phyloP scores from a whole-genome alignment of 2,888 invertebrate species.

The Myathropa florea region DNA sequence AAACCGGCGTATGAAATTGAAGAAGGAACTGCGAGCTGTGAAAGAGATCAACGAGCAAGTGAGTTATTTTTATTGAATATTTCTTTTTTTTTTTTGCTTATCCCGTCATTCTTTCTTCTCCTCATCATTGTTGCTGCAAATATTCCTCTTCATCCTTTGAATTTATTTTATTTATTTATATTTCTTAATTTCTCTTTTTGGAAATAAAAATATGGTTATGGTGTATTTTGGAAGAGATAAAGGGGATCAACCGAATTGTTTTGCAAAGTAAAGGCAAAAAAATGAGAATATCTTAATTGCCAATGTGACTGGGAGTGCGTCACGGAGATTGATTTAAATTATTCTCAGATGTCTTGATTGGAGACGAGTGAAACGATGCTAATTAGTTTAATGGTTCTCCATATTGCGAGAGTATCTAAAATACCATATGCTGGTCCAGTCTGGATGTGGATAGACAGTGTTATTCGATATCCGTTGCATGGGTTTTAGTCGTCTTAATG shows the following conservation, averaged over 20 bases:
- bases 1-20: conserved; percentile 97
- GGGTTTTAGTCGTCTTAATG: conserved; percentile 2
- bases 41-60: conserved; percentile 96
- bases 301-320: conserved; percentile 43
- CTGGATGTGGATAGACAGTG: neutral
- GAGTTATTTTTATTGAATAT: conserved; percentile 70
- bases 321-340: conserved; percentile 60
- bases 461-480: conserved; percentile 16
- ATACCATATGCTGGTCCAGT: neutral
- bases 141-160: neutral
- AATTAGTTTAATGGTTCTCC: neutral
- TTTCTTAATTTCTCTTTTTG: conserved; percentile 51
- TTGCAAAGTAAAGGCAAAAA: conserved; percentile 7
- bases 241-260: conserved; percentile 56
- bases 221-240: conserved; percentile 49
- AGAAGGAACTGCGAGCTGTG: conserved; percentile 96
- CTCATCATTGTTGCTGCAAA: neutral
- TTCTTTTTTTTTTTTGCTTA: conserved; percentile 4
- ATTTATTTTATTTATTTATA: conserved; percentile 54
- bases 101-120: neutral
- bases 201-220: conserved; percentile 51
- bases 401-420: neutral
- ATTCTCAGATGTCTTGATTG: neutral
- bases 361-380: neutral
- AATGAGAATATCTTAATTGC: conserved; percentile 46